A percentile compares a stretch with the other conserved stretches of the same genome.
Conservation (phyloP, 2,888 invertebrate species). For the Pilophorus perplexus region DNA sequence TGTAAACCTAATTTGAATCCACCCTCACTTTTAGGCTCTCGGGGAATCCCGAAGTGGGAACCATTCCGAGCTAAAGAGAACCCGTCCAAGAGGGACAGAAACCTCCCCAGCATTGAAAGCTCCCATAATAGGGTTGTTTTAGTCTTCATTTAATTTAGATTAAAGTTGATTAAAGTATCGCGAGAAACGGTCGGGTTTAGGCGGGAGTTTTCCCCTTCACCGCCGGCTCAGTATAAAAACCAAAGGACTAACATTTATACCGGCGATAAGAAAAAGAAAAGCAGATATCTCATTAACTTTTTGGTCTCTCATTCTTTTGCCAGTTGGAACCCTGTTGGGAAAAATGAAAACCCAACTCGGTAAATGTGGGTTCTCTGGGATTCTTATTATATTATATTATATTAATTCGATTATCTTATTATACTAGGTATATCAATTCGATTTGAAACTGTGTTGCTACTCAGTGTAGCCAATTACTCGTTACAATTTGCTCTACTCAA, state of each 20-base stretch:
- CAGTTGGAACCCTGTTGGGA: no score
- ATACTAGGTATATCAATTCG: no score
- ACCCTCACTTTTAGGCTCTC: no score
- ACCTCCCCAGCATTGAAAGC: not conserved
- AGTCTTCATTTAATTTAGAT: slow-evolving; percentile 41
- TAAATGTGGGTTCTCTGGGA: no score
- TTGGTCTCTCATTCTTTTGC: not conserved
- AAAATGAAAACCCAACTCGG: no score
- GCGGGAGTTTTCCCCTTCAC: not conserved
- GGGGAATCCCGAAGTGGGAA: not conserved
- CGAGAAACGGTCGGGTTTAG: not conserved
- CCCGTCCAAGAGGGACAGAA: not conserved
- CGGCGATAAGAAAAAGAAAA: slow-evolving; percentile 16
- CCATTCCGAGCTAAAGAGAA: not conserved
- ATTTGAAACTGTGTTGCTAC: no score
- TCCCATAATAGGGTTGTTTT: slow-evolving; percentile 37
- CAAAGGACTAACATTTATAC: slow-evolving; percentile 35
- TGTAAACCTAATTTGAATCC: slow-evolving; percentile 27
- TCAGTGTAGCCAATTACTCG: no score
- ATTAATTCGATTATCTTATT: no score
- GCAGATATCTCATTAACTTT: slow-evolving; percentile 31
- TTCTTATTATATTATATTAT: no score
- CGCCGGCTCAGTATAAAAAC: slow-evolving; percentile 31
- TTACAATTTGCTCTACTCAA: no score
- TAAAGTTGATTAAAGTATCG: slow-evolving; percentile 39